Base-by-base conservation (phyloP, 2,113 vertebrate species). In the Xerus inauris region DNA sequence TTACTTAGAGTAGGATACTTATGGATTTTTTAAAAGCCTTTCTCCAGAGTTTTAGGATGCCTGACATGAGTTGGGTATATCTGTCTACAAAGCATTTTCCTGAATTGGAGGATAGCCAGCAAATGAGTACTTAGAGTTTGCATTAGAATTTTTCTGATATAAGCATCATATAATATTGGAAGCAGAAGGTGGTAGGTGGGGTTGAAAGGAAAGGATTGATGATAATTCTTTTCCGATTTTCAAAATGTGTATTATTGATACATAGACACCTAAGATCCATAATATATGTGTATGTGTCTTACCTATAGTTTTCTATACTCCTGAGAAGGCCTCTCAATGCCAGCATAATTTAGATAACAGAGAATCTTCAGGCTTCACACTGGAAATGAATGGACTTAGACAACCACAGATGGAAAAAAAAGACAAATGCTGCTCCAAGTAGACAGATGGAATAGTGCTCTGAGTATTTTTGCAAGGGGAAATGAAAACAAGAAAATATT, bases 51-150 rank as follows among this genome's bases (percentile, higher is more conserved):
- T 75, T 87, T 80, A 76, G 47, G 35, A 75, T 65, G 7, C 7
- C 54, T 87, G 30, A 42, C 40, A 80, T 69, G 28, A 86, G 13
- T 94, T 75, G 87, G 32, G 69, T 38, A 32, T 89, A 24, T 67
- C 20, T 85, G 22, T 94, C 40, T 85, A 47, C 11, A 91, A 72
- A 93, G 35, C 10, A 54, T 73, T 96, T 95, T 30, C 35, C 64
- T 95, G n/a, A 69, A 38, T 57, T 19, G 64, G 40, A 94, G 22
- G 13, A 73, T 0, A 97, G 40, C n/a, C 54, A 94, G 30, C 22
- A 91, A 80, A 38, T 73, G 57, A 89, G 51, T 81, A 24, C 75
- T 91, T 71, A 47, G 8, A 82, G 45, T 97, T 97, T 83, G n/a
- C 24, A 62, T 69, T 93, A 91, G 47, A 94, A 89, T 54, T 84